Evolutionary conservation across 2,797 vertebrate genomes (phyloP), one percentile per base, ranked within the genome.

Genomic region (Erpetoichthys calabaricus): DNA sequence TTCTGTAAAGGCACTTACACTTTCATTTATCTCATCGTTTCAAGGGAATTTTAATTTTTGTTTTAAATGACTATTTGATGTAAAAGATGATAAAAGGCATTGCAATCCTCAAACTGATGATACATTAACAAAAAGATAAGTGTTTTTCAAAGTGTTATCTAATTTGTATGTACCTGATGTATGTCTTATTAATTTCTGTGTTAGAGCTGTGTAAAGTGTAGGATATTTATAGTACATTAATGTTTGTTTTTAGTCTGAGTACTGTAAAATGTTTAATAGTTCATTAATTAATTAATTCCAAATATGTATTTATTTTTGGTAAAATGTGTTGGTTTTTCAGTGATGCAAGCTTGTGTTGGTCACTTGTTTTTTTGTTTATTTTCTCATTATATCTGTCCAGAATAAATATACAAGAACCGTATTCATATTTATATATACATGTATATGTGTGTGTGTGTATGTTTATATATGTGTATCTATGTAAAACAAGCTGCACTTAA

Each of bases 51-150:
- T 76, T 77, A 80, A 74, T 70, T 81, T 83, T 66, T 47, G 58
- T 85, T 86, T 78, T 75, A 77, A 80, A 81, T 82, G 79, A 75
- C 72, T 69, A 73, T 80, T 86, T 88, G 76, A 88, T 85, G 82
- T 83, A 57, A 66, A 25, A 84, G 81, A 85, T 86, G 77, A 86
- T 84, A 73, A 81, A 80, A 68, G 25, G 64, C 68, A 64, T 75
- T 73, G 75, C 76, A 80, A 70, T 82, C 73, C 75, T 78, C 76
- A 75, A 71, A 80, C 73, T 82, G 80, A 77, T 83, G 81, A 79
- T 81, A 73, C 76, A 80, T 83, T 84, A 81, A 84, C 83, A 82
- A 82, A 81, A 78, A 80, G 75, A 70, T 79, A 80, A 81, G 83
- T 72, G 74, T 82, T 80, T 82, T 54, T 54, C 53, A 54, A 54